phyloP scores from a whole-genome alignment of 1,140 invertebrate species.

The Zaprionus kolodkinae region DNA sequence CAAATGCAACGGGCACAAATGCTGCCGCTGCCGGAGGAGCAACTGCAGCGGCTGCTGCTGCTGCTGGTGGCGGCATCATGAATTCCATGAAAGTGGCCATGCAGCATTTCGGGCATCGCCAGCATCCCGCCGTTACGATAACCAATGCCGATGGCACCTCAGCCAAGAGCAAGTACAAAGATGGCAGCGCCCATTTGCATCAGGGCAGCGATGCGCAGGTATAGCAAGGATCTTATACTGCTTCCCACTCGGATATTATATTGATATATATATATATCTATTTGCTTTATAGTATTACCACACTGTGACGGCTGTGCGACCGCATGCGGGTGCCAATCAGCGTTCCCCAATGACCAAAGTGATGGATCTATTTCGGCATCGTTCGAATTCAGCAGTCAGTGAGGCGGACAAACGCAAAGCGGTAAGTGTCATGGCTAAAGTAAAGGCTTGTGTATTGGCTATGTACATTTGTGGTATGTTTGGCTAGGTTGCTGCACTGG shows the following conservation, averaged over 20 bases:
- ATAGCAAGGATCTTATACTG: neutral
- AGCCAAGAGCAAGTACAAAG: constrained; percentile 85
- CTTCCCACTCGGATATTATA: neutral
- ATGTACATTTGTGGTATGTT: constrained; percentile 2
- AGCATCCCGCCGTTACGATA: constrained; percentile 84
- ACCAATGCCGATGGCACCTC: constrained; percentile 75
- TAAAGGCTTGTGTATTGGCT: neutral
- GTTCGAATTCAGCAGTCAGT: constrained; percentile 89
- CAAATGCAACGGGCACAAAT: constrained; percentile 67
- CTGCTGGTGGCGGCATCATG: constrained; percentile 87
- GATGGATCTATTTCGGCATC: constrained; percentile 94
- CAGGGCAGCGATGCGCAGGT: constrained; percentile 85
- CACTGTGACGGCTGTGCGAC: constrained; percentile 87
- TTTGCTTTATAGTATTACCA: constrained; percentile 86
- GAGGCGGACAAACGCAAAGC: constrained; percentile 90
- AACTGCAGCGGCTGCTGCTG: constrained; percentile 73
- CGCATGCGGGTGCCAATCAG: constrained; percentile 73
- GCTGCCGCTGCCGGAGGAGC: constrained; percentile 40
- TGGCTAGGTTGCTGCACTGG: neutral
- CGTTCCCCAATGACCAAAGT: constrained; percentile 93
- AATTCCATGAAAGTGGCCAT: constrained; percentile 91
- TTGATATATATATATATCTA: neutral
- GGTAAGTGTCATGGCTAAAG: constrained; percentile 86
- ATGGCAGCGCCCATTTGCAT: constrained; percentile 88
- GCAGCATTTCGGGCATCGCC: constrained; percentile 87